A percentile compares a stretch with the other conserved stretches of the same genome.
Conservation (phyloP, 2,113 vertebrate genomes). For the Atherinomorus stipes region DNA sequence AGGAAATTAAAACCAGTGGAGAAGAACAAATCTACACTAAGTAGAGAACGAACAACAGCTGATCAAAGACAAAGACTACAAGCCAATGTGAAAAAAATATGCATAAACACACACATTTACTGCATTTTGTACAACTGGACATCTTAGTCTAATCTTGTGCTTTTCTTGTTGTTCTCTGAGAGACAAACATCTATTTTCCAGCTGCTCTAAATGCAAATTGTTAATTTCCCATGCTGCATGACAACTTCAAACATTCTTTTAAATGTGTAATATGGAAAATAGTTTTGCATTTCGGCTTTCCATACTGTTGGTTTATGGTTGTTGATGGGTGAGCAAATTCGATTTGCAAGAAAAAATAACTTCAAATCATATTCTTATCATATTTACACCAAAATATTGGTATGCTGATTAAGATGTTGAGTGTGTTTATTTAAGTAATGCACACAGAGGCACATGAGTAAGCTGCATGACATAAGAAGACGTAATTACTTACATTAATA, state of each 20-base stretch:
- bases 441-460: no score
- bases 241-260: background rate
- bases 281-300: background rate
- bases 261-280: background rate
- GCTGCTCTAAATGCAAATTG: background rate
- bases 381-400: no score
- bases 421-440: no score
- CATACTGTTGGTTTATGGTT: background rate
- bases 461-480: no score
- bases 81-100: background rate
- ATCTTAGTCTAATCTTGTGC: no score
- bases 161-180: no score
- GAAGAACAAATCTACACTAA: conserved; percentile 24
- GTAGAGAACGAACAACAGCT: conserved; percentile 23
- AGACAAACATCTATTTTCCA: background rate
- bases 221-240: background rate
- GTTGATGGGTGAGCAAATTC: background rate
- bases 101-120: no score
- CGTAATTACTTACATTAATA: no score
- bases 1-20: conserved; percentile 40
- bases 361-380: no score
- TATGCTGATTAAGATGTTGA: no score
- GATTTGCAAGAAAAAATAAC: no score
- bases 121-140: no score
- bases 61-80: conserved; percentile 21